phyloP scores from a whole-genome alignment of 2,888 invertebrate species.

The Eugnorisma glareosa region DNA sequence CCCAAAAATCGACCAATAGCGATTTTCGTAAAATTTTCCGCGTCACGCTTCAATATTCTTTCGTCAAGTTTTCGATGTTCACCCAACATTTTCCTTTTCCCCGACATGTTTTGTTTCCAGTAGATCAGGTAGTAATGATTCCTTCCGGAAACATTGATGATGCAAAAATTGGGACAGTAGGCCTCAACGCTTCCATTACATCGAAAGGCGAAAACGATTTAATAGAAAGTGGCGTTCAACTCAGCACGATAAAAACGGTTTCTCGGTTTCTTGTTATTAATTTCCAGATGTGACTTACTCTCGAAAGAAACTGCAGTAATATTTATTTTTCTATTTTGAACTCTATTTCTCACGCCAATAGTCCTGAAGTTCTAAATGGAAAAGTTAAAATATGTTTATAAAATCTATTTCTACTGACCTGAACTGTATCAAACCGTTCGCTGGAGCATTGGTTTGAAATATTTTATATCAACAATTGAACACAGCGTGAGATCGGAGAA shows the following conservation, averaged over 20 bases:
- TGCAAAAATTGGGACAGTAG: background rate
- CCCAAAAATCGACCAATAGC: background rate
- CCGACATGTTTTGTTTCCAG: background rate
- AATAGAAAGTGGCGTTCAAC: background rate
- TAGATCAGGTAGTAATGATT: constrained; percentile 3
- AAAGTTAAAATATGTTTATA: constrained; percentile 18
- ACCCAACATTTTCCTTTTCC: background rate
- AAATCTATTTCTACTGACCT: constrained; percentile 37
- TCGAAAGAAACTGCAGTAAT: background rate
- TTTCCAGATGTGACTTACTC: constrained; percentile 19
- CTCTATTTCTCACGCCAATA: constrained; percentile 11
- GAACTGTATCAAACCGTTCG: constrained; percentile 36
- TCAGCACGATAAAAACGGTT: constrained; percentile 7
- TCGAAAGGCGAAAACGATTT: background rate
- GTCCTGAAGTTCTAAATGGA: constrained; percentile 5
- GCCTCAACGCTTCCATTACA: no score
- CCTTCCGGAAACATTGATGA: constrained; percentile 5
- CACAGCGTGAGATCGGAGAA: constrained; percentile 12
- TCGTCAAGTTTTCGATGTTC: constrained; percentile 16
- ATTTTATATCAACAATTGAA: constrained; percentile 30
- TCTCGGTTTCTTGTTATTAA: constrained; percentile 12
- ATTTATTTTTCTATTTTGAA: constrained; percentile 14
- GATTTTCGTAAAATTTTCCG: background rate
- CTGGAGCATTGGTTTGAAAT: constrained; percentile 26
- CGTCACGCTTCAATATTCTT: background rate